Base-by-base conservation (phyloP, 2,113 vertebrate genomes). In the Okapia johnstoni region DNA sequence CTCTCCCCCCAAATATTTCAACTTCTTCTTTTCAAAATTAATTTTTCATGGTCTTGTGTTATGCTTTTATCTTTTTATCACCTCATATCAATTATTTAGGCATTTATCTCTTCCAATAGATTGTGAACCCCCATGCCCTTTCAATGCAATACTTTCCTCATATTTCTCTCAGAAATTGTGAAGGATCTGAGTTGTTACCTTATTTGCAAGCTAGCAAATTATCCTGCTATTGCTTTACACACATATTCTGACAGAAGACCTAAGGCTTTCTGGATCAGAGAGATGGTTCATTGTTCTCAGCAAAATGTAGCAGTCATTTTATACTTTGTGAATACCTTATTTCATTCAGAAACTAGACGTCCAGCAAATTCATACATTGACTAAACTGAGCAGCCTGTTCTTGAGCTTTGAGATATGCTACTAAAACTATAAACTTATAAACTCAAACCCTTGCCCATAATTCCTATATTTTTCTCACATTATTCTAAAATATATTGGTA, bases 401-500 rank as follows among this genome's bases (percentile, higher is more conserved):
- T 48, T 85, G 40, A 89, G 4, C 40, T 14, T 52, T 66, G 19
- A 92, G 52, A 21, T 76, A 33, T 85, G 46, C 60, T 70, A 48
- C 52, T 70, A 54, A 86, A 57, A 81, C 84, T 77, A 7, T 70
- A 19, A 80, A n/a, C 17, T 26, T 90, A 15, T 50, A 19, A 61
- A n/a, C 46, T 87, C 40, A 93, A 95, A 23, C 23, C 14, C 46
- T 80, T 40, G 63, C 85, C 25, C 46, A 80, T 81, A 92, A 73
- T 66, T 60, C n/a, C 48, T 90, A 15, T 19, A 58, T 88, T 88
- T 95, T 50, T 43, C 54, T 93, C 50, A 52, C 17, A 33, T 48
- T 61, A 48, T 90, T 85, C 85, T 96, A 96, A 94, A 94, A 63
- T 92, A 93, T 5, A 61, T 86, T 73, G 28, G 25, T 52, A 95